Evolutionary conservation across 92 coral and sea anemone genomes (phyloP), one percentile per base, ranked within the genome.

Genomic region (Epizoanthus rinbou): DNA sequence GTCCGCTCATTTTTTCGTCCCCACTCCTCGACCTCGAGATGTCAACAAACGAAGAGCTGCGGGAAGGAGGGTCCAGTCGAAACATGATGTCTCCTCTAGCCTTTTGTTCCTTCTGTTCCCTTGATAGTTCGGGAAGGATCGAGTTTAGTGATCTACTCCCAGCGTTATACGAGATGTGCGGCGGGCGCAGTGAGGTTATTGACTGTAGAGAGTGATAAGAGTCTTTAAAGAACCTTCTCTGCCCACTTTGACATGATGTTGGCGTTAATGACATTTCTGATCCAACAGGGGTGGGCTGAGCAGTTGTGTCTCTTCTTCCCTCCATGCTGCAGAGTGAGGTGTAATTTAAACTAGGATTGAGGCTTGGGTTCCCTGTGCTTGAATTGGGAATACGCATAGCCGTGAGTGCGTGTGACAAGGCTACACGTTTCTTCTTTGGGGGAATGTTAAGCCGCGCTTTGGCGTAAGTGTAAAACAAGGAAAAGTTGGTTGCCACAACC

Each of bases 361-460:
- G 53, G 31, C 74, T 14, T 74, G 59, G 39, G 5, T 86, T 87
- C 19, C 67, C 73, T 47, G 80, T 53, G 58, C 80, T 69, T 22
- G 87, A 86, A 24, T 89, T 83, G 64, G 92, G 90, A 83, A 86
- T 89, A 35, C 90, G 91, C 98, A 96, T 88, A 75, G 99, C 87
- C 24, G 94, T 96, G 52, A 96, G 91, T 52, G 92, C 98, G 73
- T 96, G 98, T 58, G 99, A 91, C 35, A 96, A 76, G 76, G 99
- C 98, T 14, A 88, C 90, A n/a, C 98, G 89, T 53, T 88, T 85
- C 57, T 90, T 91, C 80, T 94, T 96, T 28, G 90, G 97, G 6
- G 99, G 99, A 18, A 96, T 45, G 85, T 96, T 96, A 70, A 96
- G 99, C 87, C 99, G 88, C 62, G 99, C 99, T 74, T 96, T 96